These are phyloP conservation scores for Ormyrus labotus DNA, from an alignment of 2,888 invertebrate species.

Conservation along the genomic window DNA sequence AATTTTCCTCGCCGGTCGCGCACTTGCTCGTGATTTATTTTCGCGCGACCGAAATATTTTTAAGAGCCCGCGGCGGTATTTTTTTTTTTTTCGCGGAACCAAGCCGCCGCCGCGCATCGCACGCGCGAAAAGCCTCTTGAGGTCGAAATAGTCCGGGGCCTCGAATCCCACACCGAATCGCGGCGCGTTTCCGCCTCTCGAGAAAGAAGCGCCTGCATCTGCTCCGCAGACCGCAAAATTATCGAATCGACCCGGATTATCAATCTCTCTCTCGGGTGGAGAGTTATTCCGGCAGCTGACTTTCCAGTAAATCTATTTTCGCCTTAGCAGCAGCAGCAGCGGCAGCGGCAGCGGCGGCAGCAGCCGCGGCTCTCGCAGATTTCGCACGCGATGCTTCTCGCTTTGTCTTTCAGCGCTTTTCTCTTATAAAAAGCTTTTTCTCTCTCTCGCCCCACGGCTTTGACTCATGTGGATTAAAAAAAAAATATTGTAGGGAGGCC, in stretches of 20 bases:
- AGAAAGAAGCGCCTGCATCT: neutral
- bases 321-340: constrained; percentile 8
- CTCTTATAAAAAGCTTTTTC: too few relatives aligned
- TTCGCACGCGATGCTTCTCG: constrained; percentile 8
- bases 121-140: too few relatives aligned
- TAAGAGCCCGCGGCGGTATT: neutral
- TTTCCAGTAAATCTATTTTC: constrained; percentile 64
- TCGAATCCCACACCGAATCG: too few relatives aligned
- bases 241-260: constrained; percentile 5
- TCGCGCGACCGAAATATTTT: constrained; percentile 34
- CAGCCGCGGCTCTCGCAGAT: neutral
- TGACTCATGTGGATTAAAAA: too few relatives aligned
- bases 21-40: constrained; percentile 25
- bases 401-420: too few relatives aligned
- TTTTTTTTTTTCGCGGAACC: too few relatives aligned
- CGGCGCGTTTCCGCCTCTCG: too few relatives aligned
- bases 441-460: too few relatives aligned
- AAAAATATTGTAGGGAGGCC: constrained; percentile 65
- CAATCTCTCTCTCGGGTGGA: constrained; percentile 30
- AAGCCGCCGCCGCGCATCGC: too few relatives aligned
- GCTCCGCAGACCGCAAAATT: too few relatives aligned
- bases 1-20: constrained; percentile 24
- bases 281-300: constrained; percentile 29
- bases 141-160: too few relatives aligned
- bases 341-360: neutral